Conservation (phyloP, 2,797 vertebrate genomes). For the Rousettus madagascariensis region DNA sequence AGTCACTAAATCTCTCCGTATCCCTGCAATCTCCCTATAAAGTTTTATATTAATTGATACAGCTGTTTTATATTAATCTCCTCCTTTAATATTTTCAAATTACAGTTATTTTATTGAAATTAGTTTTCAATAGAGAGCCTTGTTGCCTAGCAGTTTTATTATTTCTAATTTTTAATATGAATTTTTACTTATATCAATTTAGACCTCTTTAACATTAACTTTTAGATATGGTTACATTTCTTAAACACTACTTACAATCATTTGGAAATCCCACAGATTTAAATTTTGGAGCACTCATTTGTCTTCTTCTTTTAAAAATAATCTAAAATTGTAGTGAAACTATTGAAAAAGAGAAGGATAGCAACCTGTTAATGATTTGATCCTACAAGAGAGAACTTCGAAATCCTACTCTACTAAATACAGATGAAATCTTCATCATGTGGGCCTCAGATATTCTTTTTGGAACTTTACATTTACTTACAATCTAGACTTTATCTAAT, state of each 20-base stretch:
- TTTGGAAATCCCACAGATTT: conserved; percentile 55
- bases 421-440: neutral
- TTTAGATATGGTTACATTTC: conserved; percentile 47
- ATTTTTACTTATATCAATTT: conserved; percentile 23
- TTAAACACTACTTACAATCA: conserved; percentile 17
- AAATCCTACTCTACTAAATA: neutral
- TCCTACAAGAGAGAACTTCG: neutral
- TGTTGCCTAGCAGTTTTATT: conserved; percentile 29
- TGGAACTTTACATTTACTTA: neutral
- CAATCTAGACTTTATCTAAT: conserved; percentile 50
- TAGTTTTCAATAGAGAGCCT: conserved; percentile 17
- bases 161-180: conserved; percentile 45
- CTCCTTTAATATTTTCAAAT: conserved; percentile 16
- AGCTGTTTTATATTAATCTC: conserved; percentile 40
- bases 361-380: conserved; percentile 8
- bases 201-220: neutral
- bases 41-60: neutral
- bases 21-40: neutral
- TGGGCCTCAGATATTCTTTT: conserved; percentile 1
- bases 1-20: neutral
- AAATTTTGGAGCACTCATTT: conserved; percentile 67
- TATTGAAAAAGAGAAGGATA: neutral
- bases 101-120: conserved; percentile 38
- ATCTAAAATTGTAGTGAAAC: neutral
- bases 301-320: conserved; percentile 51